phyloP scores from a whole-genome alignment of 2,888 invertebrate genomes.

The Drosophila paramelanica region DNA sequence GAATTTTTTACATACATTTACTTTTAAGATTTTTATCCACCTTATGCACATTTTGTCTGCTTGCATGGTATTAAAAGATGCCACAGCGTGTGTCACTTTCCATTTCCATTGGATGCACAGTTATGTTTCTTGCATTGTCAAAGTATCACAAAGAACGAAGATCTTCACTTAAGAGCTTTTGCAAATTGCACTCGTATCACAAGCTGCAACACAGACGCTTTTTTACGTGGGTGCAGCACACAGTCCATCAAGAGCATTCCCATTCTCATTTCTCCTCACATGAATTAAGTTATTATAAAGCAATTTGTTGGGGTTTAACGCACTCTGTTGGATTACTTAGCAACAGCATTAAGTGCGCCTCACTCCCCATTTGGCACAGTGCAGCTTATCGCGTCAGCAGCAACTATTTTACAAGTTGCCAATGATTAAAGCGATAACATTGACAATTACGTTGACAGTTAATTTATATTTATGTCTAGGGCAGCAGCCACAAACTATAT shows the following conservation, averaged over 20 bases:
- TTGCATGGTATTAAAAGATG: slow-evolving; percentile 22
- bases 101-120: slow-evolving; percentile 29
- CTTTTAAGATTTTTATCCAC: too few species aligned
- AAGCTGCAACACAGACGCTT: slow-evolving; percentile 31
- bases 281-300: slow-evolving; percentile 59
- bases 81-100: slow-evolving; percentile 49
- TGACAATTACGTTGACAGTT: slow-evolving; percentile 68
- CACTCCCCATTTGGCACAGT: not conserved
- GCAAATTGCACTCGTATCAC: slow-evolving; percentile 57
- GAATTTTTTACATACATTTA: too few species aligned
- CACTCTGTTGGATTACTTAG: slow-evolving; percentile 42
- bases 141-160: slow-evolving; percentile 30
- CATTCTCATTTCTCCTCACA: slow-evolving; percentile 6
- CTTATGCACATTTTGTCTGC: too few species aligned
- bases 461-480: slow-evolving; percentile 77
- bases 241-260: slow-evolving; percentile 40
- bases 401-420: slow-evolving; percentile 28
- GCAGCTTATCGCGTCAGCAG: slow-evolving; percentile 44
- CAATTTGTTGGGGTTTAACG: slow-evolving; percentile 57
- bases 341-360: slow-evolving; percentile 35
- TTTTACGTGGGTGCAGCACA: slow-evolving; percentile 48
- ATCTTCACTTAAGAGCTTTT: slow-evolving; percentile 55
- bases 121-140: slow-evolving; percentile 50
- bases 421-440: slow-evolving; percentile 51
- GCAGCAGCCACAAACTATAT: slow-evolving; percentile 35